Conservation (phyloP, 2,113 vertebrate genomes). For the Callaeas wilsoni region DNA sequence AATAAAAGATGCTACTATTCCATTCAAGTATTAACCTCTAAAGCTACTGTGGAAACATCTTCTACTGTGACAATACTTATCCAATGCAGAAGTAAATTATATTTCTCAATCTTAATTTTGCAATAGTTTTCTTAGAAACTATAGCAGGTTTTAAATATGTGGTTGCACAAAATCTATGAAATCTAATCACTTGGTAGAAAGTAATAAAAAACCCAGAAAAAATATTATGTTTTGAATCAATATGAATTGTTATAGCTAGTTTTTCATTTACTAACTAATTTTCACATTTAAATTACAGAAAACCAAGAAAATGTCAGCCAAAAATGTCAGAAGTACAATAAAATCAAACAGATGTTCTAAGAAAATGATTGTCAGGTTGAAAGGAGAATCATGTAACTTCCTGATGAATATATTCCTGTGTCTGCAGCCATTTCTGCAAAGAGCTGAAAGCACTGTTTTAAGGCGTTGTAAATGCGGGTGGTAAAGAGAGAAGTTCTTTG, state of each 20-base stretch:
- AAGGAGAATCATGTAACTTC: not conserved
- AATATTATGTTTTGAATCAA: not conserved
- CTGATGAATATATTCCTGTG: not conserved
- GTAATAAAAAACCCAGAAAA: accelerated
- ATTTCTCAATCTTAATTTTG: not conserved
- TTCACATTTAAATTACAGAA: not conserved
- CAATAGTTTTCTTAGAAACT: not conserved
- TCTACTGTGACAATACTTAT: not conserved
- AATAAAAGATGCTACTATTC: not conserved
- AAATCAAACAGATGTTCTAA: slow-evolving; percentile 4
- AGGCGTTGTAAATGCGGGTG: not conserved
- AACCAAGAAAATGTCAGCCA: not conserved
- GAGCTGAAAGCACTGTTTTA: not conserved
- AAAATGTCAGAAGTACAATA: not conserved
- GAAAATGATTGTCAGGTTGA: not conserved
- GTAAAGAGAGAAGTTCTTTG: not conserved
- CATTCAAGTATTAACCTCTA: not conserved
- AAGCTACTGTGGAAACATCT: not conserved
- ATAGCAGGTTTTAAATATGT: not conserved
- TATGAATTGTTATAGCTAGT: not conserved
- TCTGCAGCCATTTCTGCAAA: not conserved
- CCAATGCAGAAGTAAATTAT: not conserved
- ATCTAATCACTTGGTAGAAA: not conserved
- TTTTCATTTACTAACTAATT: not conserved
- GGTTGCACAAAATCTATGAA: not conserved